Conservation (phyloP, 2,113 vertebrate genomes). For the Arvicanthis niloticus region DNA sequence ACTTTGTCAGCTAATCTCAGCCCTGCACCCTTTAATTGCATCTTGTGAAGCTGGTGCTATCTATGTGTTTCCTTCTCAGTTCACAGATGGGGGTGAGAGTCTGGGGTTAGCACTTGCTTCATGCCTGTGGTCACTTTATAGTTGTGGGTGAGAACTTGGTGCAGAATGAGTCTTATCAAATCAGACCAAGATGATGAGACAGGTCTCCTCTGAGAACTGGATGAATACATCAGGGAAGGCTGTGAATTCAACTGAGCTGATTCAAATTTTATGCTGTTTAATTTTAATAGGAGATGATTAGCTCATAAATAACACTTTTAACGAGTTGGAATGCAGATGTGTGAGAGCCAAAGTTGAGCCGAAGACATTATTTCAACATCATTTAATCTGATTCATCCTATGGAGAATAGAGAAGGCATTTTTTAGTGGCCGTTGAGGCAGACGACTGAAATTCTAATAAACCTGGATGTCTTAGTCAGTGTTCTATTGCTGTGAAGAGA, state of each 20-base stretch:
- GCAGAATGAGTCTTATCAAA: not conserved
- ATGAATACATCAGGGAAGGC: slow-evolving; percentile 64
- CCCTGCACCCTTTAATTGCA: not conserved
- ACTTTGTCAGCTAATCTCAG: not conserved
- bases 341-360: not conserved
- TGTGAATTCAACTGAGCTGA: slow-evolving; percentile 68
- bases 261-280: slow-evolving; percentile 79
- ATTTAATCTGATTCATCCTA: slow-evolving; percentile 60
- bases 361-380: slow-evolving; percentile 66
- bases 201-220: slow-evolving; percentile 15
- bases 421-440: slow-evolving; percentile 14
- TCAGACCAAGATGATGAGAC: not conserved
- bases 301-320: slow-evolving; percentile 70
- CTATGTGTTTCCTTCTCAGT: not conserved
- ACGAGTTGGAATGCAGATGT: slow-evolving; percentile 30
- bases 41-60: not conserved
- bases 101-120: not conserved
- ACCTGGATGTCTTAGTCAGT: not conserved
- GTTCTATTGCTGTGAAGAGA: not conserved
- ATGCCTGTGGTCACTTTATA: not conserved
- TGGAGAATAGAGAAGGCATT: slow-evolving; percentile 25
- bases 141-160: not conserved
- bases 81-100: not conserved
- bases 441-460: slow-evolving; percentile 32
- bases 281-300: slow-evolving; percentile 75